These are phyloP conservation scores for Drosophila quasianomalipes DNA, from an alignment of 2,888 invertebrate species.

Conservation along the genomic window DNA sequence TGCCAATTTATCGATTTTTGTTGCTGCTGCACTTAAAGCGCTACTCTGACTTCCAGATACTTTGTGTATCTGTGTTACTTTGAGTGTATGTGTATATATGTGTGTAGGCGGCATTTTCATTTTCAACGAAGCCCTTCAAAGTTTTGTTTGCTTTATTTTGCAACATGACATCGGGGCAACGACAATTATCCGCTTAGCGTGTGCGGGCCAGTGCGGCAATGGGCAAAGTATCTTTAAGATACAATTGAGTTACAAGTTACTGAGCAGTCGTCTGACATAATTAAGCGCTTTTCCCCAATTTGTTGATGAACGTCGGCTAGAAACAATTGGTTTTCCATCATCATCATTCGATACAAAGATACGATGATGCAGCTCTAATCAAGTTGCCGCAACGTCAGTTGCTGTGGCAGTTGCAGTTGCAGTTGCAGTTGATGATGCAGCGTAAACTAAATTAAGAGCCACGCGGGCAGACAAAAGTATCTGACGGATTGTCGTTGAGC, in stretches of 20 bases:
- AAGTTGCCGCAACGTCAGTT: constrained; percentile 27
- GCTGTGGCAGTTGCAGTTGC: constrained; percentile 5
- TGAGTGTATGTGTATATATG: constrained; percentile 10
- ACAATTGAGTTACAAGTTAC: constrained; percentile 60
- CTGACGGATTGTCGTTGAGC: constrained; percentile 65
- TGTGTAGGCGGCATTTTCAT: constrained; percentile 51
- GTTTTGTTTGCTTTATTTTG: constrained; percentile 78
- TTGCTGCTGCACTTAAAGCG: constrained; percentile 26
- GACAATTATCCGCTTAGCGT: constrained; percentile 76
- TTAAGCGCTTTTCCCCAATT: constrained; percentile 64
- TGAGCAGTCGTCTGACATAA: constrained; percentile 49
- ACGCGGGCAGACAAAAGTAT: constrained; percentile 39
- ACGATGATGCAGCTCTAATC: constrained; percentile 33
- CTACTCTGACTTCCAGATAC: constrained; percentile 40
- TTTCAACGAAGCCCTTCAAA: constrained; percentile 80
- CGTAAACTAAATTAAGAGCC: constrained; percentile 61
- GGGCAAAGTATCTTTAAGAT: constrained; percentile 75
- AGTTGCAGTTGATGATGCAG: constrained; percentile 55
- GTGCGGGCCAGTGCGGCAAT: constrained; percentile 70
- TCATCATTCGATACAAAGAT: constrained; percentile 30
- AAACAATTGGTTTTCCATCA: constrained; percentile 70
- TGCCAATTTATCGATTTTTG: constrained; percentile 66
- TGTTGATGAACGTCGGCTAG: constrained; percentile 59
- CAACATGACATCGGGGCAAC: constrained; percentile 48
- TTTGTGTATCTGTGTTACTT: constrained; percentile 37